These are phyloP conservation scores for Corapipo altera DNA, from an alignment of 2,113 vertebrate genomes.

Conservation along the genomic window DNA sequence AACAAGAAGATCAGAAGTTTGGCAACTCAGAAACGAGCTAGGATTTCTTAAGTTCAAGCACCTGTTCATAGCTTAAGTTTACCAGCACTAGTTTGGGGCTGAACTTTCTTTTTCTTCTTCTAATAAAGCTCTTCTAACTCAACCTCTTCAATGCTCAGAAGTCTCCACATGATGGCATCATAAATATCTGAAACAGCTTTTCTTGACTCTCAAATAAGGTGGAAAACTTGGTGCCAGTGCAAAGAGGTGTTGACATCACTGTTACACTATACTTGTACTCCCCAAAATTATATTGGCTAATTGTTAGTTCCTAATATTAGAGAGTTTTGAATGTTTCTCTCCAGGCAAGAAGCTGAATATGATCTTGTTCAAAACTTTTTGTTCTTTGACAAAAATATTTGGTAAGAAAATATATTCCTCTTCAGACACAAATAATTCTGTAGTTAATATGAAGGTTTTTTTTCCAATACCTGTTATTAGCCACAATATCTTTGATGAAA, in stretches of 20 bases:
- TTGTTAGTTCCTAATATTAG: not conserved
- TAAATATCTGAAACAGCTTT: constrained; percentile 11
- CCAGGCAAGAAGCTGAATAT: not conserved
- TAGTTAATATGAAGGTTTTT: not conserved
- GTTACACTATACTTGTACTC: not conserved
- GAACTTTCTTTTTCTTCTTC: not conserved
- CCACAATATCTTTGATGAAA: not conserved
- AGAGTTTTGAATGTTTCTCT: not conserved
- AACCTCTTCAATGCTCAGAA: not conserved
- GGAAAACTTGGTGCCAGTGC: not conserved
- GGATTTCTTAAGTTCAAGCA: not conserved
- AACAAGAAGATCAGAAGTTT: not conserved
- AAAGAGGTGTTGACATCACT: not conserved
- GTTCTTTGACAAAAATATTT: not conserved
- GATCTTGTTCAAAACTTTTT: not conserved
- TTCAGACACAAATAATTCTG: not conserved
- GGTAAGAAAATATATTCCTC: not conserved
- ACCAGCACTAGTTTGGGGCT: not conserved
- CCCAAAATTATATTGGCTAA: not conserved
- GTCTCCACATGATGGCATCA: constrained; percentile 40
- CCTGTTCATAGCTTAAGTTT: not conserved
- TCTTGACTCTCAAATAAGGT: not conserved
- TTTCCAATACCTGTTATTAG: not conserved
- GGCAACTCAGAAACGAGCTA: not conserved
- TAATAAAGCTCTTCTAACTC: not conserved